Percentiles rank a stretch among this genome's conserved stretches.
Conservation (phyloP, 2,113 vertebrate genomes). For the Ciconia boyciana region DNA sequence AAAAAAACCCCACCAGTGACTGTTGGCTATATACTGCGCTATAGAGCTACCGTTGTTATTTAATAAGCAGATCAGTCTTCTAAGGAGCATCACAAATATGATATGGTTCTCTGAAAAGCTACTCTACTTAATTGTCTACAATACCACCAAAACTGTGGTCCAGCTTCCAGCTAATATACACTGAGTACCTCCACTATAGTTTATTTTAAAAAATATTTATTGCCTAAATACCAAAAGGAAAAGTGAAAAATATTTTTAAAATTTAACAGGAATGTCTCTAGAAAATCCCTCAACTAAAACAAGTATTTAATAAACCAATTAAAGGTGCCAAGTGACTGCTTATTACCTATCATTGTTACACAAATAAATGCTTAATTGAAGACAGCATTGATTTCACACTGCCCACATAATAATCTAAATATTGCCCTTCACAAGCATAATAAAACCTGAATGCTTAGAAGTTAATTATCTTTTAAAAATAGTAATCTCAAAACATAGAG, state of each 20-base stretch:
- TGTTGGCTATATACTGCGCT: background rate
- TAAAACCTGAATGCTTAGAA: background rate
- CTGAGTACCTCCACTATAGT: background rate
- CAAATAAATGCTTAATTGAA: background rate
- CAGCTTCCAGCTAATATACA: background rate
- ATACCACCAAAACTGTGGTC: background rate
- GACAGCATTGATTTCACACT: background rate
- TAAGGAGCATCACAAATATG: background rate
- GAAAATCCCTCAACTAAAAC: background rate
- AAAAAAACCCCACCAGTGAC: background rate
- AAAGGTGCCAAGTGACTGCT: background rate
- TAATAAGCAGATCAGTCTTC: background rate
- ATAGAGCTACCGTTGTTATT: background rate
- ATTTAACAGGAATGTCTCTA: background rate
- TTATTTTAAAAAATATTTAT: background rate
- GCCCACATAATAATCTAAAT: background rate
- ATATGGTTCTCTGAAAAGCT: background rate
- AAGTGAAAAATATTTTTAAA: background rate
- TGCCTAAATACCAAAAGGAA: background rate
- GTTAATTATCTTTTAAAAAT: background rate
- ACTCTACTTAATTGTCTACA: background rate
- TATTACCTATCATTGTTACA: background rate
- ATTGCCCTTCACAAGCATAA: background rate
- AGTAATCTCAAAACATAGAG: background rate
- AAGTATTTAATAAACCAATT: background rate